phyloP scores from a whole-genome alignment of 2,797 vertebrate genomes.

The Anniella stebbinsi region DNA sequence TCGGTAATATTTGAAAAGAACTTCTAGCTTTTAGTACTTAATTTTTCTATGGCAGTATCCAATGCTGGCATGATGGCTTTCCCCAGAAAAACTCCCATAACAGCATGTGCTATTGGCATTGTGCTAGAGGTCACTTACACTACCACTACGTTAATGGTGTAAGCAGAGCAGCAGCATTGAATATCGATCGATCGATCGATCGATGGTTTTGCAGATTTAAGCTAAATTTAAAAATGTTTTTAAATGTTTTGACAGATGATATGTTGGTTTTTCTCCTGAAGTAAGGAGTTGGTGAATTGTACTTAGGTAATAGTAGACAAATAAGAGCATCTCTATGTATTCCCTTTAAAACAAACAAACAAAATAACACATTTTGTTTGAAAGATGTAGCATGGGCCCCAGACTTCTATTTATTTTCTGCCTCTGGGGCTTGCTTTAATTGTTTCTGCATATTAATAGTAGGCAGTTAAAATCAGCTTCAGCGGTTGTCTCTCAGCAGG shows the following conservation, averaged over 20 bases:
- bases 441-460: slow-evolving; percentile 67
- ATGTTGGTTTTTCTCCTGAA: slow-evolving; percentile 61
- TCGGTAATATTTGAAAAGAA: neutral
- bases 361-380: slow-evolving; percentile 11
- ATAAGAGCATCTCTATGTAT: slow-evolving; percentile 26
- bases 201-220: slow-evolving; percentile 79
- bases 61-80: too few relatives aligned
- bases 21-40: too few relatives aligned
- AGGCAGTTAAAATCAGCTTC: slow-evolving; percentile 62
- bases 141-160: too few relatives aligned
- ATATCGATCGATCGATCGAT: too few relatives aligned
- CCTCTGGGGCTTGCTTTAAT: slow-evolving; percentile 63
- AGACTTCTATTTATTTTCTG: slow-evolving; percentile 34
- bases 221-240: slow-evolving; percentile 60
- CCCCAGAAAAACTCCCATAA: too few relatives aligned
- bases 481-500: slow-evolving; percentile 72
- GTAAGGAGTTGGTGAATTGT: neutral
- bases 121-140: too few relatives aligned
- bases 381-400: slow-evolving; percentile 10
- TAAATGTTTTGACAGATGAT: slow-evolving; percentile 59
- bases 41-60: too few relatives aligned
- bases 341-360: neutral
- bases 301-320: slow-evolving; percentile 41
- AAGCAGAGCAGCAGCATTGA: too few relatives aligned
- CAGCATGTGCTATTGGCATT: too few relatives aligned